Evolutionary conservation across 2,797 vertebrate species (phyloP), one percentile per base, ranked within the genome.

Genomic region (Emys orbicularis): DNA sequence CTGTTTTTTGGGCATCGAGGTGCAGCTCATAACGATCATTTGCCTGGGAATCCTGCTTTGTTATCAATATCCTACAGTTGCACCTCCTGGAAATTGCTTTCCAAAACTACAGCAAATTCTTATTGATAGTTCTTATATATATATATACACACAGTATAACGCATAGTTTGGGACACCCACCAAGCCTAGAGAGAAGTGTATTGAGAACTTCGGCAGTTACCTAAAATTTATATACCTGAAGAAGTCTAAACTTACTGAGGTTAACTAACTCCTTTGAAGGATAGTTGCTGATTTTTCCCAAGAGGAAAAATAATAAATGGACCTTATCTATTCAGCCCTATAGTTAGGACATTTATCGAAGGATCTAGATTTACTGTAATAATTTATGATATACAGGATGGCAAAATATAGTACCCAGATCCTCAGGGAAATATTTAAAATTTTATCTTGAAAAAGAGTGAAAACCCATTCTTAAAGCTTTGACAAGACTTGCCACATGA

Each of bases 51-150:
- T 88, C 59, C 37, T 92, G 61, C 52, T 68, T 79, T 2, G 6
- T 59, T 92, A 65, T 21, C 41, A 68, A 54, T 79, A 37, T 81
- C 86, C 93, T 13, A 49, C 34, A 27, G 84, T 53, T 87, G 5
- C 1, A 19, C 54, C 44, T 81, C 44, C 37, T 47, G 37, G 50
- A 52, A 52, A 49, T 59, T 29, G 34, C 84, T 87, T 54, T 31
- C 44, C 74, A 91, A 61, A 95, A 89, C 68, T 44, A 83, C 87
- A 95, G 83, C 53, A 93, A 90, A 76, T 79, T 84, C 56, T 91
- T 81, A 90, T 77, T 86, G 84, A 94, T 89, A 93, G 86, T 83
- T 92, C 81, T 95, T 81, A 56, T 93, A 74, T 92, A 88, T 72
- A 84, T 81, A n/a, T n/a, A n/a, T n/a, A n/a, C n/a, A 49, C 87